These are phyloP conservation scores for Anisognathus igniventris DNA, from an alignment of 2,797 vertebrate species.

Conservation along the genomic window DNA sequence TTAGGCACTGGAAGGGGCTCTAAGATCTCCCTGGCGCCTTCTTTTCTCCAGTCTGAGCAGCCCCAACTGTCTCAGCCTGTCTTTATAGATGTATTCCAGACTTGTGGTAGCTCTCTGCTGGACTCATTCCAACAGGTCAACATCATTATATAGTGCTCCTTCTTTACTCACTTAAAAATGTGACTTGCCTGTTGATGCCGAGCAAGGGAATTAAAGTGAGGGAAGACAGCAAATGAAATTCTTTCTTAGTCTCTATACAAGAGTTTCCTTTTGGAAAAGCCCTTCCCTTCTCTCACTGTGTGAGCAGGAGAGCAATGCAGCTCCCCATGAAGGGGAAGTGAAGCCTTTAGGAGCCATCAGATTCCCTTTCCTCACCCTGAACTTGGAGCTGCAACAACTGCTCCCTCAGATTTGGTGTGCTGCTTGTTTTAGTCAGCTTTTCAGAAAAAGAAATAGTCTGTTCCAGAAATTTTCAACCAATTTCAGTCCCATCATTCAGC, in stretches of 20 bases:
- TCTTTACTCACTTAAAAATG: not conserved
- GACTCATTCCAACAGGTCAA: not conserved
- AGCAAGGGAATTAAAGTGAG: not conserved
- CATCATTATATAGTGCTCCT: not conserved
- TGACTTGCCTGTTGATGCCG: not conserved
- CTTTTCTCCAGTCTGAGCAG: not conserved
- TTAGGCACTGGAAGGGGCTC: not conserved
- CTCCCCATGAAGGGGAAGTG: fast-evolving
- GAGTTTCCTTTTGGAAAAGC: not conserved
- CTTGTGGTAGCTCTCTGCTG: not conserved
- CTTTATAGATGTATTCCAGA: not conserved
- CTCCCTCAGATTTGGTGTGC: not conserved
- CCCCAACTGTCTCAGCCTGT: not conserved
- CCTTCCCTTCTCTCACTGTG: not conserved
- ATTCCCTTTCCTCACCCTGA: not conserved
- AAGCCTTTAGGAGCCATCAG: not conserved
- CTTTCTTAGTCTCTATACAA: not conserved
- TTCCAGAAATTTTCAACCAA: not conserved
- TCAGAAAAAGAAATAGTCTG: not conserved
- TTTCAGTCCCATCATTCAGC: not conserved
- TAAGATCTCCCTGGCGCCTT: not conserved
- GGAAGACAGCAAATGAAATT: not conserved
- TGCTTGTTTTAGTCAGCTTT: not conserved
- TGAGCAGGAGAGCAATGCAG: not conserved
- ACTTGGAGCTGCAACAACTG: not conserved